phyloP scores from a whole-genome alignment of 2,113 vertebrate species.

The Merops nubicus region DNA sequence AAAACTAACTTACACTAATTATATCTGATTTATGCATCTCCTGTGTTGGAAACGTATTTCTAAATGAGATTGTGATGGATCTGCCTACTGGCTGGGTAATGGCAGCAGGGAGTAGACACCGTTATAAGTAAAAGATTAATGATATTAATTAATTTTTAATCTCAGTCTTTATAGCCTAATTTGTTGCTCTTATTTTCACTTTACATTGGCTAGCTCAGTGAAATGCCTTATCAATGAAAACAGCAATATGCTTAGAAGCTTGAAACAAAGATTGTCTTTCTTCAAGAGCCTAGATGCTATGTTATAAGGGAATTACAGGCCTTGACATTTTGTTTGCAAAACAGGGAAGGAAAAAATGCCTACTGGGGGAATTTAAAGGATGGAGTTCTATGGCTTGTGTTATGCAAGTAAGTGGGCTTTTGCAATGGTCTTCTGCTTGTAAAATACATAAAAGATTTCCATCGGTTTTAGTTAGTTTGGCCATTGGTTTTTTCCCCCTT shows the following conservation, averaged over 20 bases:
- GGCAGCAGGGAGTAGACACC: not conserved
- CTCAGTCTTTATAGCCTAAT: not conserved
- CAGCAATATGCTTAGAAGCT: not conserved
- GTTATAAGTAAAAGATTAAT: slow-evolving; percentile 17
- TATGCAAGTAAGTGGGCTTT: not conserved
- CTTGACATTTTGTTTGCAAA: not conserved
- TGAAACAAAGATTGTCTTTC: not conserved
- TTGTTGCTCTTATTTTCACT: not conserved
- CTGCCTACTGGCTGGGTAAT: not conserved
- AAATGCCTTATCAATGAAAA: not conserved
- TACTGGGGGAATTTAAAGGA: not conserved
- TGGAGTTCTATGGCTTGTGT: not conserved
- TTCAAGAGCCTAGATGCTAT: not conserved
- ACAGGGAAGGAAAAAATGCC: not conserved
- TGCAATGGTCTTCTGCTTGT: not conserved
- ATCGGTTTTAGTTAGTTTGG: not conserved
- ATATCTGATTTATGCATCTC: not conserved
- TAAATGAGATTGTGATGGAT: not conserved
- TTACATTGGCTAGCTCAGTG: not conserved
- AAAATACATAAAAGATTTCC: not conserved
- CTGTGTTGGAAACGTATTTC: not conserved
- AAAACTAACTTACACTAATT: not conserved
- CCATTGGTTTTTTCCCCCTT: not conserved
- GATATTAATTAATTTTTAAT: slow-evolving; percentile 13
- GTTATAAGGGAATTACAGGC: fast-evolving